Conservation (phyloP, 2,113 vertebrate species). For the Rafetus swinhoei region DNA sequence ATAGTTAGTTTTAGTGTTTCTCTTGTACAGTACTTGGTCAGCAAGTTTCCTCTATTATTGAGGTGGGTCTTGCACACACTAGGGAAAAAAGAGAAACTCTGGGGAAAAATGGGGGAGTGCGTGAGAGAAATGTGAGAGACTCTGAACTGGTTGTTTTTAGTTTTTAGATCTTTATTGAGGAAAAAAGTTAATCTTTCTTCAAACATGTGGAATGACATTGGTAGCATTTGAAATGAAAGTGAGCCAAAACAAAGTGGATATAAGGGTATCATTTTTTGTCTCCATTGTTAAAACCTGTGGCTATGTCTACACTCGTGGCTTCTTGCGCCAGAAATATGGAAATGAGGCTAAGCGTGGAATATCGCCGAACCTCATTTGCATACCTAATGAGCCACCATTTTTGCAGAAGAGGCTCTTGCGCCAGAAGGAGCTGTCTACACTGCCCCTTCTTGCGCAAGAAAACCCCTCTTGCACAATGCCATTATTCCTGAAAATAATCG, state of each 20-base stretch:
- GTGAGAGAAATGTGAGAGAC: neutral
- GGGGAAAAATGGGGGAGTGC: rapidly evolving
- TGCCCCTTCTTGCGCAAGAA: too few species aligned
- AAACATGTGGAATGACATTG: neutral
- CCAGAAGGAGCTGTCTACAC: too few species aligned
- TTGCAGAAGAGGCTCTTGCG: too few species aligned
- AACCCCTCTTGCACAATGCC: too few species aligned
- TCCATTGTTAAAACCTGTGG: neutral
- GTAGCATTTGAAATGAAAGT: rapidly evolving
- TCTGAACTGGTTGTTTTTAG: neutral
- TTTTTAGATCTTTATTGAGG: neutral
- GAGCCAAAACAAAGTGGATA: neutral
- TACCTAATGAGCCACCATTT: too few species aligned
- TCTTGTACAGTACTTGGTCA: neutral
- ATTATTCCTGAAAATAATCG: too few species aligned
- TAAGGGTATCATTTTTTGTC: neutral
- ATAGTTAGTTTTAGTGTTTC: neutral
- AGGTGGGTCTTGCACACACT: neutral
- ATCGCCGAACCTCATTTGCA: too few species aligned
- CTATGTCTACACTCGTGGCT: too few species aligned
- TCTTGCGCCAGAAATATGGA: too few species aligned
- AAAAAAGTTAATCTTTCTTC: neutral
- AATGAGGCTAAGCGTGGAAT: too few species aligned
- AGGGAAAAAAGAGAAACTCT: neutral
- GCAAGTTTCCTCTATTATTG: neutral